Evolutionary conservation across 1,140 invertebrate genomes (phyloP), one percentile per base, ranked within the genome.

Genomic region (Drosophila baimaii): DNA sequence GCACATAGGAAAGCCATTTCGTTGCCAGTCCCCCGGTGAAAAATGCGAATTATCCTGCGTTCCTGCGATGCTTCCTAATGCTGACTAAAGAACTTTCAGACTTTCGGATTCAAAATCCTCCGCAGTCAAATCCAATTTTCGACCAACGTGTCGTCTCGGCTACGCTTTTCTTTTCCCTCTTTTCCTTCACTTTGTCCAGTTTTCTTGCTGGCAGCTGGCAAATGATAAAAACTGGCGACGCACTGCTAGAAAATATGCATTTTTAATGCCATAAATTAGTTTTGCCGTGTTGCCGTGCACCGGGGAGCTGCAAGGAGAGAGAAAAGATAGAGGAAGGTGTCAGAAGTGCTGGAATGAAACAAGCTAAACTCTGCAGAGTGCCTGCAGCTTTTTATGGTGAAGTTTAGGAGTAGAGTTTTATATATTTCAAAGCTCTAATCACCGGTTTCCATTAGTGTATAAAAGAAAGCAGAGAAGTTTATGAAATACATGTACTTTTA

Each of bases 251-350:
- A 90, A 88, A 88, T 88, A 89, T 88, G 77, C 84, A 89, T 89
- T 89, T 89, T 88, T 88, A 89, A 88, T 88, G 83, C 84, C 77
- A 88, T 88, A 88, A 89, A 83, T 88, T 89, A 88, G 84, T 89
- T 88, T 88, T 83, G 77, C 84, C 76, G 71, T 84, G n/a, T 83
- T 84, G 75, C 71, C 59, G 79, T 70, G 61, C 70, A 76, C 70
- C 51, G 66, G 44, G 46, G 47, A 86, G 43, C 70, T 73, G 69
- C 69, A 84, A 77, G 37, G 19, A 61, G 19, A 69, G 29, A 39
- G 6, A 52, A 12, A 73, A 27, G 29, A 41, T 57, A 31, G 43
- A 57, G 46, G 63, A 27, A 46, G 23, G 29, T 37, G 64, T 72
- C 41, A 59, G 52, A 59, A 51, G 17, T 49, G 55, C 54, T 37